phyloP scores from a whole-genome alignment of 2,113 vertebrate species.

The Equus quagga region DNA sequence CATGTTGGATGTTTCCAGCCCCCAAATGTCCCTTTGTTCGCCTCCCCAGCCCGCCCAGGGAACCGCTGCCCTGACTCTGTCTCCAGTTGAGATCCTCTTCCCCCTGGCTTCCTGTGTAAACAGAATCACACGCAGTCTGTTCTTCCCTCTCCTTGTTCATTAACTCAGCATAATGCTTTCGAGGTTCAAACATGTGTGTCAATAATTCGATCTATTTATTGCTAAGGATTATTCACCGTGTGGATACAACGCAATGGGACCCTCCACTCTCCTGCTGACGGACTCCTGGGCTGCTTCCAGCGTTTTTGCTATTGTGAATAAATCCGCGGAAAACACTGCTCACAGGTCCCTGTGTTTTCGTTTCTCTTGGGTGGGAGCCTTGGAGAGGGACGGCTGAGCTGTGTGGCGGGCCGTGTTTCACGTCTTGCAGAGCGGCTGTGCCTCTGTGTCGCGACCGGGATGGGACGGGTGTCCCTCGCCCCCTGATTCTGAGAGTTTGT shows the following conservation, averaged over 20 bases:
- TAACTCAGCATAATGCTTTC: neutral
- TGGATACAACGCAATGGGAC: neutral
- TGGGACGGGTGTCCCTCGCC: neutral
- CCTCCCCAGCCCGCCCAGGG: too few species aligned
- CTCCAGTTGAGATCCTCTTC: neutral
- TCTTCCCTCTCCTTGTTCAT: neutral
- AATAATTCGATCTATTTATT: neutral
- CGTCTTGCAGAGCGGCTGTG: neutral
- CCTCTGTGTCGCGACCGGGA: neutral
- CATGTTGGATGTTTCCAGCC: neutral
- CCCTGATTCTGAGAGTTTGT: neutral
- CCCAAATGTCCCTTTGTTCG: neutral
- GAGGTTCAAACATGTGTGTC: neutral
- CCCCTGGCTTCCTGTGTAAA: neutral
- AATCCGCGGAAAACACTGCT: neutral
- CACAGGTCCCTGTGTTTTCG: neutral
- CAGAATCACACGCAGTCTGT: too few species aligned
- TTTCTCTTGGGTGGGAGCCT: neutral
- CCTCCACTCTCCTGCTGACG: neutral
- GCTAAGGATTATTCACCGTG: neutral
- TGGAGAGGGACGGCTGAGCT: neutral
- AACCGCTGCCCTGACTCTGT: neutral
- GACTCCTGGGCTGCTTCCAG: neutral
- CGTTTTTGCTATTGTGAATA: neutral
- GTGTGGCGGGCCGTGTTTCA: neutral